These are phyloP conservation scores for Chaetodon trifascialis DNA, from an alignment of 2,113 vertebrate species.

Conservation along the genomic window DNA sequence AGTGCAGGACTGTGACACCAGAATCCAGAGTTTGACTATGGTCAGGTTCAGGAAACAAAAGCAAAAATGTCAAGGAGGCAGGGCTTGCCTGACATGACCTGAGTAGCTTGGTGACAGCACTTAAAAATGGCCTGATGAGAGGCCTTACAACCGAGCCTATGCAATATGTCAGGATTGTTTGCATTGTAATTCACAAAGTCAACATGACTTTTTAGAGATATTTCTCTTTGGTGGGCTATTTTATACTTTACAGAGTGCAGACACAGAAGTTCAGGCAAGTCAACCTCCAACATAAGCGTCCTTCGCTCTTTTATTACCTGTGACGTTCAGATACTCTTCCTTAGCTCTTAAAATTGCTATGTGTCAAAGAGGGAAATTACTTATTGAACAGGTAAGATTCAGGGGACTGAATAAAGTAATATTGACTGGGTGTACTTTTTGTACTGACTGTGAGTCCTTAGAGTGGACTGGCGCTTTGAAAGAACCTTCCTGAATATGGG, in stretches of 20 bases:
- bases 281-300: conserved; percentile 49
- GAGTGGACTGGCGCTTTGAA: conserved; percentile 6
- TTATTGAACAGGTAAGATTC: conserved; percentile 62
- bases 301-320: conserved; percentile 52
- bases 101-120: conserved; percentile 10
- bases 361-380: conserved; percentile 68
- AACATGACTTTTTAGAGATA: conserved; percentile 24
- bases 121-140: conserved; percentile 37
- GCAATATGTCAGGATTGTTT: conserved; percentile 46
- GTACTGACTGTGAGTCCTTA: conserved; percentile 34
- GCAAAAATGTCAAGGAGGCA: too few species aligned
- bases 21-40: too few species aligned
- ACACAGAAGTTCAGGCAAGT: conserved; percentile 33
- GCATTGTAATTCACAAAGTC: conserved; percentile 29
- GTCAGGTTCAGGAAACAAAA: too few species aligned
- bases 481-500: conserved; percentile 12
- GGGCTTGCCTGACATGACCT: conserved; percentile 25
- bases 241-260: conserved; percentile 45
- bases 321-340: conserved; percentile 61
- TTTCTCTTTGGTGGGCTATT: conserved; percentile 33
- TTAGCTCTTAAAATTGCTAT: conserved; percentile 47
- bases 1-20: too few species aligned
- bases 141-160: background rate
- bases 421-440: conserved; percentile 45
- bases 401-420: conserved; percentile 54